Percentiles rank a stretch among this genome's conserved stretches.
Evolutionary conservation across 2,113 vertebrate species (phyloP).

Genomic region (Reinhardtius hippoglossoides): DNA sequence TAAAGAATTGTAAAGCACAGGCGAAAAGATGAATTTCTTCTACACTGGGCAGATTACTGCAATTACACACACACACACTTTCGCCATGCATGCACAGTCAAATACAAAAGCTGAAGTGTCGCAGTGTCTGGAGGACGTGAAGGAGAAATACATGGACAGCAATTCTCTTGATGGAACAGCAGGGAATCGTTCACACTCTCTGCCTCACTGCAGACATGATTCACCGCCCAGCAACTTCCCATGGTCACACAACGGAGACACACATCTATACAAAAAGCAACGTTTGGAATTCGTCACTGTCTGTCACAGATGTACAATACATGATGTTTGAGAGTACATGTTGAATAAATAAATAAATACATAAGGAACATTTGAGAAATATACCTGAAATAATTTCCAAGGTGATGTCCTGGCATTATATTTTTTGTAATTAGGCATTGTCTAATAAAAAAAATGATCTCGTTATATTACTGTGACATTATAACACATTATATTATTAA

Average conservation of each 20-base stretch:
- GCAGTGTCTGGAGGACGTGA: constrained; percentile 10
- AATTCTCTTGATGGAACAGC: constrained; percentile 43
- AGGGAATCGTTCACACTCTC: not conserved
- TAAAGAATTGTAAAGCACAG: constrained; percentile 33
- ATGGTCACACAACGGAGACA: not conserved
- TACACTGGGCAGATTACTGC: constrained; percentile 18
- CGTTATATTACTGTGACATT: too few relatives aligned
- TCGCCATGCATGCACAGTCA: constrained; percentile 3
- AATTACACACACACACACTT: constrained; percentile 38
- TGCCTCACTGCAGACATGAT: not conserved
- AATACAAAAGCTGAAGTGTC: constrained; percentile 27
- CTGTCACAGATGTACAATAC: too few relatives aligned
- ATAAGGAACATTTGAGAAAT: too few relatives aligned
- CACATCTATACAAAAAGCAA: not conserved
- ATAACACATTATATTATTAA: too few relatives aligned
- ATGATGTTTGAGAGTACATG: too few relatives aligned
- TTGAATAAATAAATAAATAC: too few relatives aligned
- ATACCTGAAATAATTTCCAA: too few relatives aligned
- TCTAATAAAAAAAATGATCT: too few relatives aligned
- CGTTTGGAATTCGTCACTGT: too few relatives aligned
- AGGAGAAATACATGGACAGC: constrained; percentile 13
- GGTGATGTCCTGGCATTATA: too few relatives aligned
- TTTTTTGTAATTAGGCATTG: too few relatives aligned
- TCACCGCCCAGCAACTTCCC: constrained; percentile 9
- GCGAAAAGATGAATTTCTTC: constrained; percentile 32